A percentile compares a stretch with the other conserved stretches of the same genome.
Evolutionary conservation across 2,797 vertebrate species (phyloP).

Genomic region (Spizella passerina): DNA sequence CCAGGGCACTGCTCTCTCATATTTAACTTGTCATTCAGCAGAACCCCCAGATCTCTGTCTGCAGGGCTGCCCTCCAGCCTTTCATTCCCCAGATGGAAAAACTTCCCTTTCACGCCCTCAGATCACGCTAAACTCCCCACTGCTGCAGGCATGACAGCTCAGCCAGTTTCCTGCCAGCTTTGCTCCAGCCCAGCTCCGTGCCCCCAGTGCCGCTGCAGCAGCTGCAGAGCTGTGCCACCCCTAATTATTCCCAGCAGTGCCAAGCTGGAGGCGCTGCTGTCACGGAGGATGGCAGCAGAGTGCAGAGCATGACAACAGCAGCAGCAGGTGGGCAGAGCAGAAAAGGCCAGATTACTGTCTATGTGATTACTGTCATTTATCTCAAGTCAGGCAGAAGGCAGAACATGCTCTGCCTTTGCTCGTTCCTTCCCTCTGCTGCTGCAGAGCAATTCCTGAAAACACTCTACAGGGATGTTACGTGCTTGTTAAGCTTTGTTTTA

Average conservation of each 20-base stretch:
- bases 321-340: constrained; percentile 77
- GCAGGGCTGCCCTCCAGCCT: background rate
- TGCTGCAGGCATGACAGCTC: constrained; percentile 29
- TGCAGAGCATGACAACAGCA: constrained; percentile 63
- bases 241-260: constrained; percentile 47
- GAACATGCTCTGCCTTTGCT: constrained; percentile 16
- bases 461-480: background rate
- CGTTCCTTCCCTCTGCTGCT: background rate
- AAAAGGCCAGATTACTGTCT: constrained; percentile 68
- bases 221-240: constrained; percentile 62
- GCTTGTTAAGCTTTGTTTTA: constrained; percentile 12
- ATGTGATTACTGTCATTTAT: constrained; percentile 72
- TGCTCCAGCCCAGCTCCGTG: background rate
- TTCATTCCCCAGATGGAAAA: background rate
- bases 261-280: constrained; percentile 52
- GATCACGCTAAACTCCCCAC: background rate
- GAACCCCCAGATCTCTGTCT: rapidly evolving
- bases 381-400: constrained; percentile 55
- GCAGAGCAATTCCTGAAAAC: background rate
- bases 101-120: background rate
- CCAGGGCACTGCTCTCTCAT: background rate
- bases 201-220: background rate
- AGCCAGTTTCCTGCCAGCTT: background rate
- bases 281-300: constrained; percentile 67
- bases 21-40: rapidly evolving